These are phyloP conservation scores for Raphicerus campestris DNA, from an alignment of 2,113 vertebrate genomes.

Conservation along the genomic window DNA sequence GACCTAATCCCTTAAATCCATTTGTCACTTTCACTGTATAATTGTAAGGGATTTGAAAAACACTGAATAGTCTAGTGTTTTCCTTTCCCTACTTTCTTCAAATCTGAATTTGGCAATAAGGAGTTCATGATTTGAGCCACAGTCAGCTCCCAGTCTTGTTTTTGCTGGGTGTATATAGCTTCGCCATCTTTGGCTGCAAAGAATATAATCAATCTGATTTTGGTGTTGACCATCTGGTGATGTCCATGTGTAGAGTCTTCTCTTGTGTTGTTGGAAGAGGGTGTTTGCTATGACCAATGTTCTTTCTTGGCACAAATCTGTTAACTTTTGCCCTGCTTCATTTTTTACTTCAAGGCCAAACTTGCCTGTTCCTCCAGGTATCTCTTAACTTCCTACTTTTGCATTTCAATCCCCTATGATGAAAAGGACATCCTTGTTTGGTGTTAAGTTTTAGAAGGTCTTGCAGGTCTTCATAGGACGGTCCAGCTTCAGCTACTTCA, in stretches of 20 bases:
- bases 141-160: not conserved
- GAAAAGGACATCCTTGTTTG: not conserved
- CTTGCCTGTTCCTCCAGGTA: not conserved
- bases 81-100: not conserved
- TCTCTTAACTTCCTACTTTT: not conserved
- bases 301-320: not conserved
- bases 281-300: not conserved
- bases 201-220: not conserved
- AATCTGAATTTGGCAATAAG: not conserved
- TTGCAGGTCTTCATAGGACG: not conserved
- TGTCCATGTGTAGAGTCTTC: not conserved
- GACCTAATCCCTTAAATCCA: not conserved
- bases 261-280: not conserved
- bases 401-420: not conserved
- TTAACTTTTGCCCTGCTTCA: not conserved
- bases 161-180: not conserved
- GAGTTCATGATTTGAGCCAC: not conserved
- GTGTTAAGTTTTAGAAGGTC: not conserved
- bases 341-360: not conserved
- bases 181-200: not conserved
- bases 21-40: not conserved
- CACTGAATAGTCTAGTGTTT: not conserved
- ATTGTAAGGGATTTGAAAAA: not conserved
- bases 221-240: not conserved
- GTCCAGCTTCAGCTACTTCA: not conserved